Evolutionary conservation across 2,113 vertebrate genomes (phyloP).

Genomic region (Phasianus colchicus): DNA sequence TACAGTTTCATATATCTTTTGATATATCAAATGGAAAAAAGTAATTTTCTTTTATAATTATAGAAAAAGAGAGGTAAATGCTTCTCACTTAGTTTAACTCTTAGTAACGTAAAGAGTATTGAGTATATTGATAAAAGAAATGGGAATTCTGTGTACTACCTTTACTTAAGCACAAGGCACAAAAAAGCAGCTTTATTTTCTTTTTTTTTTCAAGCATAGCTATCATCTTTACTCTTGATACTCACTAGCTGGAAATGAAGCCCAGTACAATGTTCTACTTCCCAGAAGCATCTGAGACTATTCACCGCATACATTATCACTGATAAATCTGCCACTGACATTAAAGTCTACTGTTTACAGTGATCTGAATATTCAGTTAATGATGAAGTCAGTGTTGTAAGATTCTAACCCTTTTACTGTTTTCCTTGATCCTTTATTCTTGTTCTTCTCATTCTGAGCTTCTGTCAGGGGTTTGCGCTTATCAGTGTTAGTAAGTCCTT

Average conservation of each 20-base stretch:
- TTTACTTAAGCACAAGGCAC: conserved; percentile 18
- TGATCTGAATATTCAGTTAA: conserved; percentile 46
- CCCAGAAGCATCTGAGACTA: conserved; percentile 7
- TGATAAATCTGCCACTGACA: conserved; percentile 41
- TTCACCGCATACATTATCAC: neutral
- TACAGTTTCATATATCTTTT: neutral
- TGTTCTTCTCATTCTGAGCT: conserved; percentile 76
- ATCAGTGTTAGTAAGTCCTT: conserved; percentile 78
- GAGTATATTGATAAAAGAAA: neutral
- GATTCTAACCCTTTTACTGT: conserved; percentile 52
- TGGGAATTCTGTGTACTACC: neutral
- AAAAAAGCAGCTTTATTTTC: conserved; percentile 30
- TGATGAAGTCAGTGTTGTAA: conserved; percentile 56
- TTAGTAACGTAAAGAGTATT: neutral
- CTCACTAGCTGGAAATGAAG: conserved; percentile 34
- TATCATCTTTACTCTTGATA: conserved; percentile 15
- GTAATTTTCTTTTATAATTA: neutral
- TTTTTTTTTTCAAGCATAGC: neutral
- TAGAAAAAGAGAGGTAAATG: neutral
- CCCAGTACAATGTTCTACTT: neutral
- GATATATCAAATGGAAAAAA: neutral
- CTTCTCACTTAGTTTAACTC: conserved; percentile 14
- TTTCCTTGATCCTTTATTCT: conserved; percentile 51
- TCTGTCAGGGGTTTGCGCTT: conserved; percentile 72
- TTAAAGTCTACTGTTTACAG: conserved; percentile 25